Percentiles rank a stretch among this genome's conserved stretches.
Conservation (phyloP, 2,797 vertebrate species). For the Thalassophryne amazonica region DNA sequence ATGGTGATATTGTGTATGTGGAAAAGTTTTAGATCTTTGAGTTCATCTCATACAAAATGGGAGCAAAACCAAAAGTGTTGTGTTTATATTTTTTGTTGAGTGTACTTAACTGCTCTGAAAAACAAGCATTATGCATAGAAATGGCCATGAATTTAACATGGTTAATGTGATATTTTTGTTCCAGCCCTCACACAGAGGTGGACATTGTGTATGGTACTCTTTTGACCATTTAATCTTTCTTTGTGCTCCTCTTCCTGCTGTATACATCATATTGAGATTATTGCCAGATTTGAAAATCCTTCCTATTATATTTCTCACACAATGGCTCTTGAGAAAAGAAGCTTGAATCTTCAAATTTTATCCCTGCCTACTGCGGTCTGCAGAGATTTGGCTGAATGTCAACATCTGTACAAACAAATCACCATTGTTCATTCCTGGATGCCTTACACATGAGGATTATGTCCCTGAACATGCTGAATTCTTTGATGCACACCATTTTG, state of each 20-base stretch:
- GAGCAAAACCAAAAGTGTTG: no score
- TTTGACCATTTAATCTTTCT: conserved; percentile 58
- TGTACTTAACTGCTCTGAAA: no score
- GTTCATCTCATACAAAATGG: no score
- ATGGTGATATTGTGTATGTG: no score
- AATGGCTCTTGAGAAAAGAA: conserved; percentile 35
- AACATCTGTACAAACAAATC: conserved; percentile 27
- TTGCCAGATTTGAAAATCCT: conserved; percentile 50
- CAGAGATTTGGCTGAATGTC: conserved; percentile 33
- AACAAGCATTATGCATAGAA: no score
- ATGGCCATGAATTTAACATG: no score
- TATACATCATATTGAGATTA: conserved; percentile 22
- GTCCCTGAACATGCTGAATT: conserved; percentile 3
- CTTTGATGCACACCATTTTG: neutral
- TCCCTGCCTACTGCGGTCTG: conserved; percentile 32
- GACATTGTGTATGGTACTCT: conserved; percentile 12
- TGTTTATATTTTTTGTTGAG: no score
- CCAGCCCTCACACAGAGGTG: no score
- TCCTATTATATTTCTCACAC: conserved; percentile 47
- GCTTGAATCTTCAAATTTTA: conserved; percentile 44
- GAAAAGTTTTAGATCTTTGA: no score
- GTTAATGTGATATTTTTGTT: no score
- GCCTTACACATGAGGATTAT: conserved; percentile 13
- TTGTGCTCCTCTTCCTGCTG: conserved; percentile 16
- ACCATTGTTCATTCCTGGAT: conserved; percentile 6